Base-by-base conservation (phyloP, 2,797 vertebrate species). In the Odontamblyopus lacepedii region DNA sequence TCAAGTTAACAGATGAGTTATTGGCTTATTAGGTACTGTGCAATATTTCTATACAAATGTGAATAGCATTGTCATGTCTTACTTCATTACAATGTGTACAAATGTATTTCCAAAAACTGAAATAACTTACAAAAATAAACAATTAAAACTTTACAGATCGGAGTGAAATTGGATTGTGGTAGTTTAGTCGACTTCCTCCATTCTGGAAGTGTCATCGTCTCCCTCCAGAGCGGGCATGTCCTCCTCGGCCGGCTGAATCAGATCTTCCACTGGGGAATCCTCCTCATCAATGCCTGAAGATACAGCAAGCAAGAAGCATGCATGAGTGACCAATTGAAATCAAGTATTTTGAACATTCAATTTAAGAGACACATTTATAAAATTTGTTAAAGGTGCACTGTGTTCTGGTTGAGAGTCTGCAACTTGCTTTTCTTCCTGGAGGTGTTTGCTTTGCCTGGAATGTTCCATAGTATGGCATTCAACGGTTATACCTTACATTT, bases 221-320 rank as follows among this genome's bases (percentile, higher is more conserved):
- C 93, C 94, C 74, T 95, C 94, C 77, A 95, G 85, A 66, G 94
- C 90, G 16, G 94, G 94, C 94, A 95, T 95, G 26, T 95, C 94
- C 63, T 95, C 94, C 29, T 94, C 92, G 50, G 78, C 70, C 0
- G 93, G 91, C 84, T 93, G 93, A 75, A 84, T 75, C 61, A 93
- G 57, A 41, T 95, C 94, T 57, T 95, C 94, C 2, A 89, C 89
- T 67, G 82, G 70, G 2, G 91, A 88, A 51, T 95, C 94, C 38
- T 95, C 94, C 6, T 95, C 94, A 85, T 95, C 94, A 69, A 95
- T 94, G 30, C 94, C 94, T 95, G 56, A 68, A 44, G 16, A 23
- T 23, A 23, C 63, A 48, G 75, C 79, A 61, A 18, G 1, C 5
- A 56, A 83, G 50, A 12, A 77, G 75, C 12, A 5, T 53, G 38